Evolutionary conservation across 2,888 invertebrate species (phyloP), one percentile per base, ranked within the genome.

Genomic region (Morpho deidamia): DNA sequence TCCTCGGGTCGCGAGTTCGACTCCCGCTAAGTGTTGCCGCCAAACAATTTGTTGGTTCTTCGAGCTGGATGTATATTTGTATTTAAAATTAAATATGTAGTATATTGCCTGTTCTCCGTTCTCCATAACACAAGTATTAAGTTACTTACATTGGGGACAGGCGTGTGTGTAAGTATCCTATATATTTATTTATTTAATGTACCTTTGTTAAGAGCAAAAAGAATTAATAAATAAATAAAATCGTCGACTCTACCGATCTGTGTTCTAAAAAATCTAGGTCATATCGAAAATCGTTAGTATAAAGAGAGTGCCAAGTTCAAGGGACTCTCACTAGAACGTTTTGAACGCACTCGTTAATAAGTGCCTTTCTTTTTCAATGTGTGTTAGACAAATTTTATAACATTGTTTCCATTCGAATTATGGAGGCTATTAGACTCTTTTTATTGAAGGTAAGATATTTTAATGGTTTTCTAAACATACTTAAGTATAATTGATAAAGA

Each of bases 281-380:
- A 67, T 57, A 56, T 58, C 37, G 51, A 59, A 62, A 61, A 55
- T 55, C 49, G 58, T 61, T 53, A 64, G 64, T 77, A 80, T 81
- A 81, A 73, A 77, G 71, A 62, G 61, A 75, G 74, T 71, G 68
- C 68, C 72, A 83, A 83, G 83, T 81, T 83, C 81, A 85, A 69
- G 69, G 67, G 51, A 64, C 60, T 72, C 73, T 72, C 72, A 76
- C 69, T 73, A 51, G 42, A 49, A 14, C 14, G 42, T 11, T 42
- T 43, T 37, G 9, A 42, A 12, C 11, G 23, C 23, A 48, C 41
- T 47, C 35, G 14, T 47, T 14, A 44, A 37, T 37, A 37, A 8
- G 48, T 40, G 23, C 43, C 47, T 45, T 44, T 42, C 34, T 34
- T 44, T 40, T 52, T 11, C 41, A 14, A 49, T 44, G 55, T 49